Conservation (phyloP, 2,113 vertebrate genomes). For the Turnix velox region DNA sequence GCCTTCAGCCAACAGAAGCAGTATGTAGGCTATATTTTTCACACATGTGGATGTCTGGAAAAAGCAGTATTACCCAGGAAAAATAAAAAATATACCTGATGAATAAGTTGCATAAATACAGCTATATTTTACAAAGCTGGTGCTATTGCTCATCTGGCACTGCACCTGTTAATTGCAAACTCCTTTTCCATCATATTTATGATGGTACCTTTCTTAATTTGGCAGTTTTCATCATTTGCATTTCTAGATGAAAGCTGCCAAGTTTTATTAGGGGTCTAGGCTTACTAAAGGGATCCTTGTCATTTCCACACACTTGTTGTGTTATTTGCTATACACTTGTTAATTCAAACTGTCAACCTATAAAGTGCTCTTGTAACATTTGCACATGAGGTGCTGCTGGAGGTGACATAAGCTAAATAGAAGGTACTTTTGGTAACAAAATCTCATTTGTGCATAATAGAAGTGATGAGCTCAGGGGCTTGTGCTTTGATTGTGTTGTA, state of each 20-base stretch:
- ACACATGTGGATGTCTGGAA: background rate
- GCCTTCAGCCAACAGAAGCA: background rate
- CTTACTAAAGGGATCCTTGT: background rate
- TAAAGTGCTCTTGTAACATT: constrained; percentile 29
- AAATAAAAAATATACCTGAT: background rate
- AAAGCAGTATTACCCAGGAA: background rate
- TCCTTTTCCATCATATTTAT: background rate
- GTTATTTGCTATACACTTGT: background rate
- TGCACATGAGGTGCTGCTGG: background rate
- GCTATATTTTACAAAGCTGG: background rate
- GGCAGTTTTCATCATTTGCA: background rate
- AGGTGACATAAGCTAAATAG: constrained; percentile 56
- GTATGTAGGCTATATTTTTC: background rate
- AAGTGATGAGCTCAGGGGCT: constrained; percentile 9
- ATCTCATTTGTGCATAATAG: constrained; percentile 29
- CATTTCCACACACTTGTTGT: background rate
- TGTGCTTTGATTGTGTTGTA: constrained; percentile 45
- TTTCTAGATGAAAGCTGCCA: constrained; percentile 31
- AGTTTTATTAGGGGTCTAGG: constrained; percentile 4
- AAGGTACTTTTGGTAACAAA: constrained; percentile 37
- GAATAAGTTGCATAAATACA: background rate
- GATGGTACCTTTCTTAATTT: background rate
- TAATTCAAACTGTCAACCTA: constrained; percentile 57
- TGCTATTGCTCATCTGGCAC: background rate
- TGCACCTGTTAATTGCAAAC: background rate